Evolutionary conservation across 2,888 invertebrate species (phyloP).

Genomic region (Drosophila anomelani): DNA sequence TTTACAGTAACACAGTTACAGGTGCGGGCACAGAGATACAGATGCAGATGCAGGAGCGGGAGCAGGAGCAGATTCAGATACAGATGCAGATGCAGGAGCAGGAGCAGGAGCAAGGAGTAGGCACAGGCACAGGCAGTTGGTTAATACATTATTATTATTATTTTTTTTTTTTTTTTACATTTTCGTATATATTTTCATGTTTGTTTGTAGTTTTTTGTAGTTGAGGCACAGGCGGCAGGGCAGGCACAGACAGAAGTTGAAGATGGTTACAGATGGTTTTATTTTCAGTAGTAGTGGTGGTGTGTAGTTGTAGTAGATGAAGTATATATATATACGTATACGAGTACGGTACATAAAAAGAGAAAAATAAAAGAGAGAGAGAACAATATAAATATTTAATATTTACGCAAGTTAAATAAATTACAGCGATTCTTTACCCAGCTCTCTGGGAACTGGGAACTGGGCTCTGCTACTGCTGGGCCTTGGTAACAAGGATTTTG

Average conservation of each 20-base stretch:
- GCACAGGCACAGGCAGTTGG: conserved; percentile 48
- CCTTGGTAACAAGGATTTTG: conserved; percentile 1
- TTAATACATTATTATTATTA: conserved; percentile 44
- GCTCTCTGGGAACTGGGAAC: conserved; percentile 6
- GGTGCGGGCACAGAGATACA: conserved; percentile 14
- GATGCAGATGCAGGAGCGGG: conserved; percentile 15
- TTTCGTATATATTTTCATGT: conserved; percentile 10
- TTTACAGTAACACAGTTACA: conserved; percentile 42
- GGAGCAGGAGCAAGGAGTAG: conserved; percentile 20
- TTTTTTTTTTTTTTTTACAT: conserved; percentile 26
- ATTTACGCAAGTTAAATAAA: conserved; percentile 73
- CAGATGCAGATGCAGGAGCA: conserved; percentile 23
- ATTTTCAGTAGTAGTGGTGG: conserved; percentile 72
- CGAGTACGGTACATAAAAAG: conserved; percentile 79
- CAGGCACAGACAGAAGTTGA: conserved; percentile 78
- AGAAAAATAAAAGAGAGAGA: conserved; percentile 73
- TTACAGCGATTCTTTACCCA: conserved; percentile 57
- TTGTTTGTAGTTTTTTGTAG: conserved; percentile 51
- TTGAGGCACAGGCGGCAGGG: conserved; percentile 61
- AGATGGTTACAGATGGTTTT: conserved; percentile 71
- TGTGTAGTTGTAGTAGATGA: conserved; percentile 78
- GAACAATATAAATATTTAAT: conserved; percentile 81
- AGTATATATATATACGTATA: conserved; percentile 60
- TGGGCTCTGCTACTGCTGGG: not conserved
- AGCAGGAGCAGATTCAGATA: conserved; percentile 40